Base-by-base conservation (phyloP, 2,888 invertebrate species). In the Ceriagrion tenellum region DNA sequence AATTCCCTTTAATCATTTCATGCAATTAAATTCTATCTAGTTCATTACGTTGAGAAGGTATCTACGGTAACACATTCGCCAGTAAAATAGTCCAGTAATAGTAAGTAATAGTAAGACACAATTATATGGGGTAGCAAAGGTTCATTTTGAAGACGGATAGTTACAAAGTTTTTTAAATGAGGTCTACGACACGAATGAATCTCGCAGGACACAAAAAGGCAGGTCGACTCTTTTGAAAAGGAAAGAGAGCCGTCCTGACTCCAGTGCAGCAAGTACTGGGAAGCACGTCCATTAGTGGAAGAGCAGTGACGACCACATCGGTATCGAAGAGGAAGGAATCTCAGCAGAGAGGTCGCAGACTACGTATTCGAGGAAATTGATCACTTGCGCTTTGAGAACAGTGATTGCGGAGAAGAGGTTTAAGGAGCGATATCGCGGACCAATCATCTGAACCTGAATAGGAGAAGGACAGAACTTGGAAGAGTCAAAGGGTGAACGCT, bases 221-320 rank as follows among this genome's bases (percentile, higher is more conserved):
- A 56, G 59, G 47, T 69, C 40, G 93, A 74, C 30, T 69, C 47
- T 26, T 93, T 93, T 47, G 93, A 69, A 93, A 93, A 74, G 91
- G 35, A 63, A 47, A 91, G 91, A 40, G 63, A 63, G 63, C 20
- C 93, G 69, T 69, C 93, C n/a, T n/a, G 35, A 74, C 26, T 93
- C 47, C 69, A 13, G 26, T 26, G 47, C 69, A 47, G 55, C 69
- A 35, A 81, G 81, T 93, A 93, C 93, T 69, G 69, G 35, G 93
- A 93, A 93, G 69, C 2, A 93, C 47, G 47, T n/a, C 93, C 93
- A 69, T 63, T 91, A 63, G 91, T 63, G 93, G n/a, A 56, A 30
- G 47, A 89, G 55, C 55, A n/a, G 89, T 26, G 55, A 56, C 69
- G 93, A 47, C 63, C 93, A 59, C 63, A 59, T 91, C 91, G 63